Evolutionary conservation across 1,140 invertebrate genomes (phyloP).

Genomic region (Tetramorium parvispinum): DNA sequence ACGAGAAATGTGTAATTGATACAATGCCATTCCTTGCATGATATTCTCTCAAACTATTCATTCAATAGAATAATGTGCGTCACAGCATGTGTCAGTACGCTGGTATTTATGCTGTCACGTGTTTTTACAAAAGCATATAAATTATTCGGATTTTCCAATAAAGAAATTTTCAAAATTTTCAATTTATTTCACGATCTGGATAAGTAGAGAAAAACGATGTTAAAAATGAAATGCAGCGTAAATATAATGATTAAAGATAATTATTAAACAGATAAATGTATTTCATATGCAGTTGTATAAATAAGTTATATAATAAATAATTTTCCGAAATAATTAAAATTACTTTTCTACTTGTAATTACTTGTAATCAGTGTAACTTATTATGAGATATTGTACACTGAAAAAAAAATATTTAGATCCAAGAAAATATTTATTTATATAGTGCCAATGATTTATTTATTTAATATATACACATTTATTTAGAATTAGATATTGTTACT

Average conservation of each 20-base stretch:
- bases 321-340: background rate
- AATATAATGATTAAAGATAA: background rate
- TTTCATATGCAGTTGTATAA: background rate
- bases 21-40: background rate
- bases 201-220: background rate
- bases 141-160: background rate
- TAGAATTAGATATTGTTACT: no score
- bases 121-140: background rate
- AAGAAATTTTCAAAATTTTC: background rate
- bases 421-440: no score
- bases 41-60: constrained; percentile 19
- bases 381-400: background rate
- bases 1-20: constrained; percentile 39
- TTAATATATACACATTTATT: no score
- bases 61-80: constrained; percentile 16
- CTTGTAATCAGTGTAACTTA: background rate
- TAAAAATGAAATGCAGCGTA: background rate
- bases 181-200: background rate
- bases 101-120: background rate
- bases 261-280: background rate
- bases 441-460: no score
- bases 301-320: background rate
- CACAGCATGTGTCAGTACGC: background rate
- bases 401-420: no score
- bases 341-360: background rate